These are phyloP conservation scores for Halcyon leucocephala DNA, from an alignment of 2,797 vertebrate species.

Conservation along the genomic window DNA sequence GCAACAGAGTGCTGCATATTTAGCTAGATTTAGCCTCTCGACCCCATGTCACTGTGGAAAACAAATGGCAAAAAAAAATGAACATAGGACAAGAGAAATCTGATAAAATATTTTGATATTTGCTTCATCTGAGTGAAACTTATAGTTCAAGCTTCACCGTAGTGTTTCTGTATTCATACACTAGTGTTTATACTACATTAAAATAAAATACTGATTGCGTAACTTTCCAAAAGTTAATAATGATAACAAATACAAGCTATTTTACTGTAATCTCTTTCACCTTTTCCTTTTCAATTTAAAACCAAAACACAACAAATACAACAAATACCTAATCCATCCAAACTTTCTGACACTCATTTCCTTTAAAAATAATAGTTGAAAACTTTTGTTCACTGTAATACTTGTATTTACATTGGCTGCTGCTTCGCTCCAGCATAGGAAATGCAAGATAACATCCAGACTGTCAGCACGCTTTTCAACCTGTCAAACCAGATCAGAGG, in stretches of 20 bases:
- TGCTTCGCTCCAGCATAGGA: neutral
- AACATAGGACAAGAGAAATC: neutral
- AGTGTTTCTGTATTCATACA: neutral
- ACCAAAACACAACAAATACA: neutral
- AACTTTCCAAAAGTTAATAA: neutral
- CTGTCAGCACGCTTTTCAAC: neutral
- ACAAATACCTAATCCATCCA: fast-evolving
- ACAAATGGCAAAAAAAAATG: neutral
- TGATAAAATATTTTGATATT: neutral
- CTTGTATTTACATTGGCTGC: neutral
- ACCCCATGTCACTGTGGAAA: neutral
- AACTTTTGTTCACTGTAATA: neutral
- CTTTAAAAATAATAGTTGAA: neutral
- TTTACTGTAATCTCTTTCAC: neutral
- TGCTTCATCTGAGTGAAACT: neutral
- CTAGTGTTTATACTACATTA: fast-evolving
- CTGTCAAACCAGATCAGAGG: neutral
- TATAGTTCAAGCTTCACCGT: neutral
- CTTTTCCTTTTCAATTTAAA: neutral
- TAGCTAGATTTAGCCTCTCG: neutral
- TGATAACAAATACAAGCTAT: neutral
- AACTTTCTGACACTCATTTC: neutral
- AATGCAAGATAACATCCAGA: neutral
- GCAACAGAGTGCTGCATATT: neutral
- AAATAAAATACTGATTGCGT: neutral